These are phyloP conservation scores for Jaculus jaculus DNA, from an alignment of 2,113 vertebrate genomes.

Conservation along the genomic window DNA sequence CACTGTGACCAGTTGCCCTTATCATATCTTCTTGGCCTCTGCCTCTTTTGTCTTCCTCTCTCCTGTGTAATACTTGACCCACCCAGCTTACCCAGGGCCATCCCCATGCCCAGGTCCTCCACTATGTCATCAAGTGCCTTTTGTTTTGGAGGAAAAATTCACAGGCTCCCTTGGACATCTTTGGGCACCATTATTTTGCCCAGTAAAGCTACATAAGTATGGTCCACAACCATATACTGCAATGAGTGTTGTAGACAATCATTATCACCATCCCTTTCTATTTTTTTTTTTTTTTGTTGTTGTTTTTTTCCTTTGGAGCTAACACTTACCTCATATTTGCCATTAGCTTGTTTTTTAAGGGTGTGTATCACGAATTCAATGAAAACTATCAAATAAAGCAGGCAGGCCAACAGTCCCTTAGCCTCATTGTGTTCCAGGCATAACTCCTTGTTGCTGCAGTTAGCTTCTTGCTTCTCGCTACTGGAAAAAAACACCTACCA, in stretches of 20 bases:
- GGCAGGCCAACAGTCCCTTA: neutral
- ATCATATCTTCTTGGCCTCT: neutral
- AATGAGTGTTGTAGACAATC: neutral
- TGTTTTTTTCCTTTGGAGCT: neutral
- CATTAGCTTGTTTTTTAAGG: neutral
- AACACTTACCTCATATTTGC: neutral
- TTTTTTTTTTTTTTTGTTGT: too few species aligned
- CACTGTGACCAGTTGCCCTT: neutral
- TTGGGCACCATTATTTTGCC: neutral
- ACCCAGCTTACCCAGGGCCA: neutral
- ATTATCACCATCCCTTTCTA: neutral
- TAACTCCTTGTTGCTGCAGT: too few species aligned
- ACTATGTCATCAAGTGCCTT: neutral
- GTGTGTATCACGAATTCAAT: neutral
- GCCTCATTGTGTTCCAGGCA: too few species aligned
- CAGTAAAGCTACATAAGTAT: neutral
- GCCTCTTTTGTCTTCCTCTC: neutral
- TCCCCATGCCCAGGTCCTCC: neutral
- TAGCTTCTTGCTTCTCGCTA: too few species aligned
- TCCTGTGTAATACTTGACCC: neutral
- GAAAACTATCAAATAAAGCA: neutral
- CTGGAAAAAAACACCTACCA: too few species aligned
- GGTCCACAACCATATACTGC: neutral
- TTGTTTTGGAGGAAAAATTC: too few species aligned
- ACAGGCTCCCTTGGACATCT: neutral